Evolutionary conservation across 2,797 vertebrate genomes (phyloP).

Genomic region (Hypotaenidia okinawae): DNA sequence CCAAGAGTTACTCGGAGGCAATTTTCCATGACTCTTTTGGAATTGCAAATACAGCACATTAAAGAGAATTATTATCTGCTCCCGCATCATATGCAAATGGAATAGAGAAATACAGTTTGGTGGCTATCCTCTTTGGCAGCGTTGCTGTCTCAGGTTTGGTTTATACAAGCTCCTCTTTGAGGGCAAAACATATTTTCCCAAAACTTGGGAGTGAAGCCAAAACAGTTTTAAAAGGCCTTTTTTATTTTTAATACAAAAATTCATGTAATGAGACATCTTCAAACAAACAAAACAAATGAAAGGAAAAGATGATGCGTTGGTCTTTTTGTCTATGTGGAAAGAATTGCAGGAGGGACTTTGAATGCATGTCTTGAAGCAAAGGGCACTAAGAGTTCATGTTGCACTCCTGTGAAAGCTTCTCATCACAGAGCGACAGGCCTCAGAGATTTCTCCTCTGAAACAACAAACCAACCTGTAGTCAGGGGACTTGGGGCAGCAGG

Average conservation of each 20-base stretch:
- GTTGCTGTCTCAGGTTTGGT: background rate
- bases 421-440: background rate
- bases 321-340: background rate
- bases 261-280: background rate
- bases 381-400: background rate
- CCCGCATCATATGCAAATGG: background rate
- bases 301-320: background rate
- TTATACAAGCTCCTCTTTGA: background rate
- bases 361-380: background rate
- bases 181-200: background rate
- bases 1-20: slow-evolving; percentile 8
- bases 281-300: background rate
- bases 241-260: too few relatives aligned
- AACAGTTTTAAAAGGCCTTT: background rate
- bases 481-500: background rate
- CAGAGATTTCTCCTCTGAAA: background rate
- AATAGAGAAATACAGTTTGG: slow-evolving; percentile 1
- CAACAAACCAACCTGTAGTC: background rate
- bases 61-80: slow-evolving; percentile 1
- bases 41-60: slow-evolving; percentile 1
- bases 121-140: background rate
- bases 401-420: background rate
- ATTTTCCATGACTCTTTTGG: background rate
- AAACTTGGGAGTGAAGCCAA: background rate
- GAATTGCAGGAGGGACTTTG: background rate